Conservation (phyloP, 2,113 vertebrate genomes). For the Callipepla squamata region DNA sequence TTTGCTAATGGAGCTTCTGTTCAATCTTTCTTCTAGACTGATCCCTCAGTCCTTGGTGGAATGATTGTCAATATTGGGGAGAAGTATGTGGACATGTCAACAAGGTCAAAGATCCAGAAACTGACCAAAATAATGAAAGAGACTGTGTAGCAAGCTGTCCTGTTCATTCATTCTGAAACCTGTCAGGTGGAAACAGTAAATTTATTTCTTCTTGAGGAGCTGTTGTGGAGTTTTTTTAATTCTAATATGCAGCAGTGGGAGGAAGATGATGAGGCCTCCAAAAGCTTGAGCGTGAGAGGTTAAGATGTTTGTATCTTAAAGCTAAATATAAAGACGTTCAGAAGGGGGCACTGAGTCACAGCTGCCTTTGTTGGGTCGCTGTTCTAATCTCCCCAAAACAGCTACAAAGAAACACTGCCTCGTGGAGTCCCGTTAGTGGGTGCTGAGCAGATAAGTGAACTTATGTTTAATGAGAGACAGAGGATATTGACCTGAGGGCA, state of each 20-base stretch:
- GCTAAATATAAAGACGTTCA: fast-evolving
- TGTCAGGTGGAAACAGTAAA: slow-evolving; percentile 68
- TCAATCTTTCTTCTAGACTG: slow-evolving; percentile 75
- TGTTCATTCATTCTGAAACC: neutral
- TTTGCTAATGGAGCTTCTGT: neutral
- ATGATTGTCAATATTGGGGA: slow-evolving; percentile 98
- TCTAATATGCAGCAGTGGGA: neutral
- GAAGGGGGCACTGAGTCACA: fast-evolving
- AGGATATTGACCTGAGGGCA: neutral
- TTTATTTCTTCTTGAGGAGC: neutral
- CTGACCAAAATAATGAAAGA: slow-evolving; percentile 88
- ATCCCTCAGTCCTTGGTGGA: slow-evolving; percentile 90
- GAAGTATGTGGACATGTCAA: slow-evolving; percentile 95
- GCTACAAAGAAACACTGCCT: fast-evolving
- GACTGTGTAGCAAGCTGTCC: slow-evolving; percentile 35
- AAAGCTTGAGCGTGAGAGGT: neutral
- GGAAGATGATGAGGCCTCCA: neutral
- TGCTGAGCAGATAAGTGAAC: too few relatives aligned
- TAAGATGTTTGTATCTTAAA: neutral
- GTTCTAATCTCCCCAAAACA: neutral
- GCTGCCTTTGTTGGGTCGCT: fast-evolving
- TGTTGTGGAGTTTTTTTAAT: neutral
- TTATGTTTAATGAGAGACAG: neutral
- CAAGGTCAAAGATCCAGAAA: slow-evolving; percentile 94
- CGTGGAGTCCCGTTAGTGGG: neutral